Percentiles rank a stretch among this genome's conserved stretches.
phyloP scores from a whole-genome alignment of 2,888 invertebrate species.

The Cryptus viduatorius region DNA sequence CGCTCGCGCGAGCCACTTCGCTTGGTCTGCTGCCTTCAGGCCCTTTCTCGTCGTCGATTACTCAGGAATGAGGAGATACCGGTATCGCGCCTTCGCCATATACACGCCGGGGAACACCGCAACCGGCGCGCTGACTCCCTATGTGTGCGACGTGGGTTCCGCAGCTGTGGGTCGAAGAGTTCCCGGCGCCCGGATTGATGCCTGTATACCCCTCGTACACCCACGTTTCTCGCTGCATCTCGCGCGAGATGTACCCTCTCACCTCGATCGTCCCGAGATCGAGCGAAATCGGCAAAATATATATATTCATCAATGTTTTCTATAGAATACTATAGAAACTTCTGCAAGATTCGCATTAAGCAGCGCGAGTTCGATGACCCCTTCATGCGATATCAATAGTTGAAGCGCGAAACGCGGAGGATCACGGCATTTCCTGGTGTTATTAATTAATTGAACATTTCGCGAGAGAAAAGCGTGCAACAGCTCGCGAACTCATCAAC shows the following conservation, averaged over 20 bases:
- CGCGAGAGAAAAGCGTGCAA: constrained; percentile 26
- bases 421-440: constrained; percentile 43
- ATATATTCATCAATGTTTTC: constrained; percentile 9
- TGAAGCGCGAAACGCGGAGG: too few relatives aligned
- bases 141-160: constrained; percentile 57
- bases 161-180: constrained; percentile 75
- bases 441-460: constrained; percentile 63
- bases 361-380: background rate
- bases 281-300: constrained; percentile 3
- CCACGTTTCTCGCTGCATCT: constrained; percentile 67
- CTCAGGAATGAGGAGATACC: constrained; percentile 84
- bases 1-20: constrained; percentile 35
- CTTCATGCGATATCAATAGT: too few relatives aligned
- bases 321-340: background rate
- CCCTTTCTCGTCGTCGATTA: constrained; percentile 80
- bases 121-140: constrained; percentile 23
- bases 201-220: constrained; percentile 75
- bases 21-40: constrained; percentile 76
- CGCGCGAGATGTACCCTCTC: constrained; percentile 6
- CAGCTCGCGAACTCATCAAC: constrained; percentile 20
- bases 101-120: constrained; percentile 62
- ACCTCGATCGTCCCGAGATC: constrained; percentile 3
- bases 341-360: background rate
- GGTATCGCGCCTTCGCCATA: constrained; percentile 80
- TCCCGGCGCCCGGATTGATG: constrained; percentile 72